A percentile compares a stretch with the other conserved stretches of the same genome.
Evolutionary conservation across 1,140 invertebrate species (phyloP).

Genomic region (Drosophila tsacasi): DNA sequence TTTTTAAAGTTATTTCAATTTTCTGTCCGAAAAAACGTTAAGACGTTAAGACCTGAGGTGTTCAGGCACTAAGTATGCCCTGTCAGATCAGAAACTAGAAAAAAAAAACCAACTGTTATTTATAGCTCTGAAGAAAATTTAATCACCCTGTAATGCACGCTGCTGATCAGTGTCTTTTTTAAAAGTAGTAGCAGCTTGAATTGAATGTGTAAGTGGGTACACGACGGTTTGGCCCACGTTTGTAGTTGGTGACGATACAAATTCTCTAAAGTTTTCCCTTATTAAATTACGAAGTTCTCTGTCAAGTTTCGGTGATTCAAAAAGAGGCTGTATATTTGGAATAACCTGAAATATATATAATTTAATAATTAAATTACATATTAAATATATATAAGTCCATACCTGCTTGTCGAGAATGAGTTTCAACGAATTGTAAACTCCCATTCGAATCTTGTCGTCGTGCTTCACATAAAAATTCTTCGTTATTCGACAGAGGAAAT

Average conservation of each 20-base stretch:
- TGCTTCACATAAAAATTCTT: constrained; percentile 95
- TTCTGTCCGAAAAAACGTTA: not conserved
- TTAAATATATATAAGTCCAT: not conserved
- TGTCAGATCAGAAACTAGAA: not conserved
- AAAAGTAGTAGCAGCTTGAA: constrained; percentile 48
- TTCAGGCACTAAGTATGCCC: not conserved
- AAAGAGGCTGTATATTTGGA: constrained; percentile 94
- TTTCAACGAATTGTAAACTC: constrained; percentile 96
- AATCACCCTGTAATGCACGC: constrained; percentile 38
- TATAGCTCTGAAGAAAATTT: not conserved
- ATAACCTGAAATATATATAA: constrained; percentile 85
- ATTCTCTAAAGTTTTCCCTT: constrained; percentile 96
- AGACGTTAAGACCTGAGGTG: no score
- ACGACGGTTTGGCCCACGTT: constrained; percentile 61
- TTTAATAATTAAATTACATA: not conserved
- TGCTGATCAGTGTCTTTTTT: constrained; percentile 78
- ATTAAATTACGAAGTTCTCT: constrained; percentile 94
- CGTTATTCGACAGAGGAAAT: constrained; percentile 98
- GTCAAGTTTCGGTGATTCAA: constrained; percentile 97
- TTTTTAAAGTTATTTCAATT: not conserved
- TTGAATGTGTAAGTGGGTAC: constrained; percentile 46
- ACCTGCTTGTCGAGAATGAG: constrained; percentile 98
- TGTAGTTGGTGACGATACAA: constrained; percentile 89
- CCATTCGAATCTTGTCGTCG: constrained; percentile 93
- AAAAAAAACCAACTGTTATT: constrained; percentile 1